Conservation (phyloP, 2,113 vertebrate species). For the Cynocephalus volans region DNA sequence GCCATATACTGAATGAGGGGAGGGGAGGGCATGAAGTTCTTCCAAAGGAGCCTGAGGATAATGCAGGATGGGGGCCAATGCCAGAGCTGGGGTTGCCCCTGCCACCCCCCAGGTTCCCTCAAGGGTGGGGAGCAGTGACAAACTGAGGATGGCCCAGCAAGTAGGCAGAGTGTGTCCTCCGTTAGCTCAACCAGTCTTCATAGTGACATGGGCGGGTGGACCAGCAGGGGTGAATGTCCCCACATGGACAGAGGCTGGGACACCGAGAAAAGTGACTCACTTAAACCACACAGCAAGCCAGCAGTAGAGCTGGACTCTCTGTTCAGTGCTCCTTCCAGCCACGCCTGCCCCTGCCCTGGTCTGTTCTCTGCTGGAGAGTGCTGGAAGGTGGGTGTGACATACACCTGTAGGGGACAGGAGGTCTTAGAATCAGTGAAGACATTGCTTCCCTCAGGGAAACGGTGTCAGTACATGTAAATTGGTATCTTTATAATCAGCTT, state of each 20-base stretch:
- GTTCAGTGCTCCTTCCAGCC: background rate
- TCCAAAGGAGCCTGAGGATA: background rate
- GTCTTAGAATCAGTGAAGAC: background rate
- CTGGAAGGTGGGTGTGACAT: background rate
- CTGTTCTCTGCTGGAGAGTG: background rate
- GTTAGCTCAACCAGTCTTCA: rapidly evolving
- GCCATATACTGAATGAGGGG: background rate
- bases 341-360: background rate
- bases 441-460: background rate
- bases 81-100: background rate
- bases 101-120: rapidly evolving
- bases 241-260: background rate
- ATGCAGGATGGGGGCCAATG: background rate
- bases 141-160: background rate
- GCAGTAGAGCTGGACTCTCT: background rate
- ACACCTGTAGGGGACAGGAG: background rate
- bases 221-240: background rate
- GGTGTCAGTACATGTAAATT: constrained; percentile 37
- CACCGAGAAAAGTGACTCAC: background rate
- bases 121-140: rapidly evolving
- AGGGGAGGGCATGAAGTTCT: background rate
- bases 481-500: constrained; percentile 58
- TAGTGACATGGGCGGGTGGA: rapidly evolving
- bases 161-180: rapidly evolving
- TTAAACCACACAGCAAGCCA: background rate